Evolutionary conservation across 2,797 vertebrate species (phyloP).

Genomic region (Sebastes minor): DNA sequence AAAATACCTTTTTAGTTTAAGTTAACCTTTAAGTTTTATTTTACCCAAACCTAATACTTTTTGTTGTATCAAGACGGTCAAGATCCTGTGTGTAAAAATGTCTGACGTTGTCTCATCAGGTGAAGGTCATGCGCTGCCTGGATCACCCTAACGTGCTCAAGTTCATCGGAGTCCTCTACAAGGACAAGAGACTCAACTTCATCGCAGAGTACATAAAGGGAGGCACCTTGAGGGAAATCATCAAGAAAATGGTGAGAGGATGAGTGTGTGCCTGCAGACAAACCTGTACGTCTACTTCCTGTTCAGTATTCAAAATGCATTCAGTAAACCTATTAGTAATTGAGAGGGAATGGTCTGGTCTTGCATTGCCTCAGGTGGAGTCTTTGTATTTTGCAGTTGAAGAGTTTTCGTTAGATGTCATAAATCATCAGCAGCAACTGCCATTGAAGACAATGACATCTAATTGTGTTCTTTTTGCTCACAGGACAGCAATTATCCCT

Average conservation of each 20-base stretch:
- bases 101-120: constrained; percentile 75
- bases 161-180: constrained; percentile 98
- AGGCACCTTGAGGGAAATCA: constrained; percentile 92
- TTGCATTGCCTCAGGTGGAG: neutral
- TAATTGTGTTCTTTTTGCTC: constrained; percentile 9
- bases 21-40: neutral
- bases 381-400: neutral
- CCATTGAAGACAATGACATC: neutral
- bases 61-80: neutral
- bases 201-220: constrained; percentile 98
- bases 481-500: constrained; percentile 93
- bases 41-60: neutral
- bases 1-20: neutral
- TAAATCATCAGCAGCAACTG: neutral
- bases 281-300: neutral
- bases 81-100: neutral
- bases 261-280: neutral
- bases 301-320: neutral
- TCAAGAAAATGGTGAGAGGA: constrained; percentile 93
- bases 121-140: constrained; percentile 97
- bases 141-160: constrained; percentile 97
- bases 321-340: neutral
- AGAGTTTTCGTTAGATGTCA: neutral
- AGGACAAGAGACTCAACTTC: constrained; percentile 98
- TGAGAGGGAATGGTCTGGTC: neutral